These are phyloP conservation scores for Buphagus erythrorhynchus DNA, from an alignment of 2,797 vertebrate genomes.

Conservation along the genomic window DNA sequence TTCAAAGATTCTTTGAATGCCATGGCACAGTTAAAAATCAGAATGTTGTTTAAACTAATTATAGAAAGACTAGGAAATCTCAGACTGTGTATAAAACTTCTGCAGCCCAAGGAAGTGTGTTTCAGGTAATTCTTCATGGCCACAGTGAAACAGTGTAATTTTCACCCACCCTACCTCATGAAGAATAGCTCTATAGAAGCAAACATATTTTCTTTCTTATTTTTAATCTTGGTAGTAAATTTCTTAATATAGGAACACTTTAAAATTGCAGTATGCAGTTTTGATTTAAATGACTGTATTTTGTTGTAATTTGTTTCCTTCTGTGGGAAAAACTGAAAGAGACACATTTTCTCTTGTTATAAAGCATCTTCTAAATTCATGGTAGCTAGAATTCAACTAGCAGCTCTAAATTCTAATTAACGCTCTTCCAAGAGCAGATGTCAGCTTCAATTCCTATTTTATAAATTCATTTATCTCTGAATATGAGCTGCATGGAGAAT, in stretches of 20 bases:
- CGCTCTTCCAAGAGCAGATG: not conserved
- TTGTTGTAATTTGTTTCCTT: not conserved
- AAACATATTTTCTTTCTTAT: not conserved
- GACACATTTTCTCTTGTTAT: not conserved
- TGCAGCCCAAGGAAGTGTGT: not conserved
- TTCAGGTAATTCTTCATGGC: not conserved
- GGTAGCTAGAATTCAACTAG: not conserved
- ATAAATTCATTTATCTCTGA: conserved; percentile 34
- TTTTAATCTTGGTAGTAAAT: not conserved
- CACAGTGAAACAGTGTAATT: not conserved
- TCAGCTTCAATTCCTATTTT: conserved; percentile 27
- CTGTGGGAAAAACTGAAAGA: not conserved
- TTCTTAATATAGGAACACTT: not conserved
- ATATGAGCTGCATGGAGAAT: not conserved
- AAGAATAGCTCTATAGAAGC: not conserved
- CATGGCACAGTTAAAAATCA: not conserved
- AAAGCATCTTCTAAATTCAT: not conserved
- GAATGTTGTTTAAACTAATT: not conserved
- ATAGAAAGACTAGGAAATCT: not conserved
- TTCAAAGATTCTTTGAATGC: not conserved
- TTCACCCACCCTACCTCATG: not conserved
- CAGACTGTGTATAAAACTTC: not conserved
- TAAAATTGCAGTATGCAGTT: not conserved
- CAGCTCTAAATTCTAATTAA: not conserved
- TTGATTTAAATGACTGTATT: not conserved